These are phyloP conservation scores for Meganola albula DNA, from an alignment of 2,888 invertebrate genomes.

Conservation along the genomic window DNA sequence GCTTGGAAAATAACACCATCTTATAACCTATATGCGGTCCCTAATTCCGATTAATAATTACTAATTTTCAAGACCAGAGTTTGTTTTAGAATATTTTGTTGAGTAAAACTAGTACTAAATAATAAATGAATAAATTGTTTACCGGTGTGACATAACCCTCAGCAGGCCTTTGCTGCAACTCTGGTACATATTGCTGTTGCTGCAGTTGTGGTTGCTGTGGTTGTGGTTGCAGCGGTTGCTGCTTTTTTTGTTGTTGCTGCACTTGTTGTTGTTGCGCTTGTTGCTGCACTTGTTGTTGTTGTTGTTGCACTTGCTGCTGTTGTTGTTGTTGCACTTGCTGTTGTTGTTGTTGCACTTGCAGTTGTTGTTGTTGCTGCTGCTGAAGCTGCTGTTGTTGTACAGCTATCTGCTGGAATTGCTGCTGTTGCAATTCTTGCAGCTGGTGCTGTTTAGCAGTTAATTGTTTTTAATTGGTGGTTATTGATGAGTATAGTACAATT, in stretches of 20 bases:
- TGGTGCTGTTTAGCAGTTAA: constrained; percentile 44
- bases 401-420: constrained; percentile 38
- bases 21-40: no score
- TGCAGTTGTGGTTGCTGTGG: constrained; percentile 47
- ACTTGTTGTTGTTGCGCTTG: constrained; percentile 55
- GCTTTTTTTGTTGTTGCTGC: constrained; percentile 48
- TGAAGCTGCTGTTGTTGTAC: constrained; percentile 43
- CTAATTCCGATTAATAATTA: no score
- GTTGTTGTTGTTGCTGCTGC: constrained; percentile 54
- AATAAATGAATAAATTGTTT: constrained; percentile 2
- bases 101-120: no score
- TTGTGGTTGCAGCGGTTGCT: constrained; percentile 44
- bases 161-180: constrained; percentile 52
- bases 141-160: constrained; percentile 50
- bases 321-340: constrained; percentile 44
- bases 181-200: constrained; percentile 47
- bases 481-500: no score
- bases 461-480: no score
- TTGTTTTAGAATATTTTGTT: no score
- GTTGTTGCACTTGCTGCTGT: constrained; percentile 46
- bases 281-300: constrained; percentile 45
- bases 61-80: no score
- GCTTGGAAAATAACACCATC: no score
- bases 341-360: constrained; percentile 43
- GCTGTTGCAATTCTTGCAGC: constrained; percentile 47